Evolutionary conservation across 2,888 invertebrate genomes (phyloP).

Genomic region (Platerodrilus igneus): DNA sequence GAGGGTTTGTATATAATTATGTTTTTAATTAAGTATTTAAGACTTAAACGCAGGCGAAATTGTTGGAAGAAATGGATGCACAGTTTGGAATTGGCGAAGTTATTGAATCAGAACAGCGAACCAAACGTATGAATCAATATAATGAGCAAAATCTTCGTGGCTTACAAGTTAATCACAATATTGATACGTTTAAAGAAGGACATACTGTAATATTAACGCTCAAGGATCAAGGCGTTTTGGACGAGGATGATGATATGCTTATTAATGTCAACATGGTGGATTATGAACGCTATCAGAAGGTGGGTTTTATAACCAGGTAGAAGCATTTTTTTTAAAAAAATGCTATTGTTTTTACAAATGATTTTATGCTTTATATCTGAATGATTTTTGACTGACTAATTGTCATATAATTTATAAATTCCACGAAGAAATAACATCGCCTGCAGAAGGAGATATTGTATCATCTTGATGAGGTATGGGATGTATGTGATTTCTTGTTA

Average conservation of each 20-base stretch:
- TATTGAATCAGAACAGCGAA: constrained; percentile 70
- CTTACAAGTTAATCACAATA: constrained; percentile 79
- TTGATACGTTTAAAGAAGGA: constrained; percentile 67
- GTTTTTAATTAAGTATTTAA: not conserved
- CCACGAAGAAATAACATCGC: too few relatives aligned
- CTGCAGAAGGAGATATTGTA: too few relatives aligned
- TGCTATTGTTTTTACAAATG: too few relatives aligned
- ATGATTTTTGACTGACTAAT: too few relatives aligned
- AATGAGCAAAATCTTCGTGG: constrained; percentile 70
- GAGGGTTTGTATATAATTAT: constrained; percentile 53
- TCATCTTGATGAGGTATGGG: too few relatives aligned
- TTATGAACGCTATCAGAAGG: constrained; percentile 76
- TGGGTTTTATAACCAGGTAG: constrained; percentile 34
- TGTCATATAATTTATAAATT: too few relatives aligned
- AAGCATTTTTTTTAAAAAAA: too few relatives aligned
- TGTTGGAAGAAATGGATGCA: constrained; percentile 91
- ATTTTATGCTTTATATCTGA: too few relatives aligned
- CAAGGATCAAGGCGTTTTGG: constrained; percentile 86
- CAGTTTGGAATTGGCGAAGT: constrained; percentile 87
- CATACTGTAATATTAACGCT: constrained; percentile 84
- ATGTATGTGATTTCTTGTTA: too few relatives aligned
- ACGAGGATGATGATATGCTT: constrained; percentile 80
- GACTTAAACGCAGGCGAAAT: constrained; percentile 64
- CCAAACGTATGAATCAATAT: constrained; percentile 60
- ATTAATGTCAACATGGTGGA: constrained; percentile 89